Percentiles rank a stretch among this genome's conserved stretches.
phyloP scores from a whole-genome alignment of 2,888 invertebrate genomes.

The Apodemia zela region DNA sequence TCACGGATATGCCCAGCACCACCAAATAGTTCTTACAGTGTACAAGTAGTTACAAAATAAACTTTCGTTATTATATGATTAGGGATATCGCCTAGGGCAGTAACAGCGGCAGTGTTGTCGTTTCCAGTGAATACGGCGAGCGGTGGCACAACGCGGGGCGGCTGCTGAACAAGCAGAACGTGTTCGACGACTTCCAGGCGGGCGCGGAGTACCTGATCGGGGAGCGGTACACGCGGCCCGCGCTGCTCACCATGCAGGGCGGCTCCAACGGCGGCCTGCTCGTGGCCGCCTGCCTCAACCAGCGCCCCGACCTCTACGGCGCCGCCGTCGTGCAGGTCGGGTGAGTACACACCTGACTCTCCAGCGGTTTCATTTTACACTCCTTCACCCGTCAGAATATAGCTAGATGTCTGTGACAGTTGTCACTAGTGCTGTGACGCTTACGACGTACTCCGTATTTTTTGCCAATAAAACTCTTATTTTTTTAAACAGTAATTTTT shows the following conservation, averaged over 20 bases:
- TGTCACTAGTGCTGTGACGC: too few relatives aligned
- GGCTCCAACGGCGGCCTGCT: constrained; percentile 98
- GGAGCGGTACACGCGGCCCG: constrained; percentile 88
- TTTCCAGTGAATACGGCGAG: constrained; percentile 94
- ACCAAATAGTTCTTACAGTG: too few relatives aligned
- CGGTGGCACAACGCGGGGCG: constrained; percentile 98
- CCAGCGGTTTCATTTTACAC: too few relatives aligned
- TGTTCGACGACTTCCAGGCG: constrained; percentile 96
- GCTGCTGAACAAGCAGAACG: constrained; percentile 96
- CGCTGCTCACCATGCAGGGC: constrained; percentile 92
- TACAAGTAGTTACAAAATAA: too few relatives aligned
- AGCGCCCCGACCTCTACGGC: constrained; percentile 96
- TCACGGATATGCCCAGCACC: too few relatives aligned
- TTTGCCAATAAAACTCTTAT: too few relatives aligned
- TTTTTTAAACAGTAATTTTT: too few relatives aligned
- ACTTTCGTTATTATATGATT: too few relatives aligned
- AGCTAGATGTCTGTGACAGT: too few relatives aligned
- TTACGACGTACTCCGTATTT: too few relatives aligned
- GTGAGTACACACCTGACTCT: constrained; percentile 83
- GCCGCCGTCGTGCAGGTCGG: constrained; percentile 97
- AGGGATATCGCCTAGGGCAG: neutral
- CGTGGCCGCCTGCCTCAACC: constrained; percentile 97
- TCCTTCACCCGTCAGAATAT: too few relatives aligned
- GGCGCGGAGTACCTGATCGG: constrained; percentile 93
- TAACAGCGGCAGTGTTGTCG: neutral